Conservation (phyloP, 2,888 invertebrate genomes). For the Sclerodermus sp. region DNA sequence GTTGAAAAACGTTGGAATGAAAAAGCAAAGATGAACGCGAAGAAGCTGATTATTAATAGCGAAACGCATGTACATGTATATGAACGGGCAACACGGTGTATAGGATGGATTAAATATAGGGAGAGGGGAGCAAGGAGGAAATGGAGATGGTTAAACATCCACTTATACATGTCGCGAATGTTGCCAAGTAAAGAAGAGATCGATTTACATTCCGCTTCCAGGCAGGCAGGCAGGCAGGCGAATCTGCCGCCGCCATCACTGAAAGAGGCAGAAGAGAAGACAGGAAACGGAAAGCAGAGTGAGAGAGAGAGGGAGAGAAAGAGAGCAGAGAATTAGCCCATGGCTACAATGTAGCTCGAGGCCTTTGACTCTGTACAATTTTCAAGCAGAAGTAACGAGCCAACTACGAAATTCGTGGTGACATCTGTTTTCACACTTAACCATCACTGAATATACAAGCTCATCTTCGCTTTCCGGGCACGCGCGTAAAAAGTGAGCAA, state of each 20-base stretch:
- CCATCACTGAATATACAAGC: constrained; percentile 5
- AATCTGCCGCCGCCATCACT: not conserved
- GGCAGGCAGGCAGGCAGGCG: not conserved
- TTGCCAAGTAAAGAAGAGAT: constrained; percentile 3
- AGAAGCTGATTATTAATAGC: too few species aligned
- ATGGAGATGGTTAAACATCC: too few species aligned
- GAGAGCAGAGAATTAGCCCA: too few species aligned
- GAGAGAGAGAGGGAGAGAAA: not conserved
- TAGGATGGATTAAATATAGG: too few species aligned
- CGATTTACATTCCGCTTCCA: constrained; percentile 9
- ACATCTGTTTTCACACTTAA: constrained; percentile 17
- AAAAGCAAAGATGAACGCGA: too few species aligned
- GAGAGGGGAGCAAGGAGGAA: too few species aligned
- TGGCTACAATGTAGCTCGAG: too few species aligned
- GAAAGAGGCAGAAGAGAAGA: too few species aligned
- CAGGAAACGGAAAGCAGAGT: not conserved
- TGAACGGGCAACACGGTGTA: too few species aligned
- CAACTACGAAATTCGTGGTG: constrained; percentile 16
- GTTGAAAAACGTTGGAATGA: too few species aligned
- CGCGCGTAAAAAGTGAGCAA: not conserved
- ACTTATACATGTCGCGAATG: too few species aligned
- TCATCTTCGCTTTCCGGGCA: not conserved
- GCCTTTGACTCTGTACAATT: not conserved
- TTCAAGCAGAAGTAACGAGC: constrained; percentile 1
- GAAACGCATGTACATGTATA: too few species aligned